Evolutionary conservation across 2,113 vertebrate genomes (phyloP).

Genomic region (Parotia lawesii): DNA sequence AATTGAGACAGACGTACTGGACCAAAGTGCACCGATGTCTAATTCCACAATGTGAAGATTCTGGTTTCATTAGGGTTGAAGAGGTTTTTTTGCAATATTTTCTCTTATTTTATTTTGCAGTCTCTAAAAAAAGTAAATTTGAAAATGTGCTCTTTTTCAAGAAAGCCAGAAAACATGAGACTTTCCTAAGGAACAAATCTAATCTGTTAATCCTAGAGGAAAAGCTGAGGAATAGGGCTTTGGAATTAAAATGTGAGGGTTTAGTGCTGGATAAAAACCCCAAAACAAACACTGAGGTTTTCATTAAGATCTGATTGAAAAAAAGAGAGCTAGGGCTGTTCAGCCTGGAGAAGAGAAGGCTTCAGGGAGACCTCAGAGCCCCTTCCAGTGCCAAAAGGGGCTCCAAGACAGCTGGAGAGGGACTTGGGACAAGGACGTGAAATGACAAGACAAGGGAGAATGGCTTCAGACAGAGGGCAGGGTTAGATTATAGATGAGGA

Average conservation of each 20-base stretch:
- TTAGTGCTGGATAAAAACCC: background rate
- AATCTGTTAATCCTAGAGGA: background rate
- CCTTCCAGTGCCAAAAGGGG: background rate
- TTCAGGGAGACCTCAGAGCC: background rate
- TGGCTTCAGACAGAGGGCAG: too few relatives aligned
- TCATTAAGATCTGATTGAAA: background rate
- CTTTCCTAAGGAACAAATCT: background rate
- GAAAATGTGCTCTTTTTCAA: background rate
- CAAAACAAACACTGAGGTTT: background rate
- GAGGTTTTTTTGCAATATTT: background rate
- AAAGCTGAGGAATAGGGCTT: background rate
- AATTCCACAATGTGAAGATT: background rate
- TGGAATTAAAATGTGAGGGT: background rate
- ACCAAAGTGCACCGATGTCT: background rate
- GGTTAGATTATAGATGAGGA: background rate
- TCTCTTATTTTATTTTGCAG: background rate
- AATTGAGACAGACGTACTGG: background rate
- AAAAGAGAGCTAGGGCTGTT: background rate
- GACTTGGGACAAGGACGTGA: background rate
- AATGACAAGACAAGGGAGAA: background rate
- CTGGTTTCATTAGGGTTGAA: background rate
- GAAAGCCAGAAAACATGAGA: background rate
- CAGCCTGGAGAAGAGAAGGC: background rate
- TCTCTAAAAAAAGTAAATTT: background rate
- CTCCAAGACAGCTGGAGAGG: background rate